Evolutionary conservation across 2,888 invertebrate genomes (phyloP).

Genomic region (Myathropa florea): DNA sequence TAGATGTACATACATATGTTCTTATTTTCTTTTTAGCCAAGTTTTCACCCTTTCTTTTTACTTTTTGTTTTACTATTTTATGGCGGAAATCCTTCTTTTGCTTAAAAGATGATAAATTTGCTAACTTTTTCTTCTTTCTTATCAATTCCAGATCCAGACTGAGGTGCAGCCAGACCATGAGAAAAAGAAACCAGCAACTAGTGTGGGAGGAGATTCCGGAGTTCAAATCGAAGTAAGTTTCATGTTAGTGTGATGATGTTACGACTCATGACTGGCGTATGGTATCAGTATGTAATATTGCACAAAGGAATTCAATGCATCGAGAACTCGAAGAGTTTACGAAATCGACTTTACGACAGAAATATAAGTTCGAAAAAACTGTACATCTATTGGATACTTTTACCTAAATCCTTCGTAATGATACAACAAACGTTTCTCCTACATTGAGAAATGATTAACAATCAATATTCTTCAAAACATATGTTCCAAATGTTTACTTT

Average conservation of each 20-base stretch:
- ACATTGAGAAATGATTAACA: too few species aligned
- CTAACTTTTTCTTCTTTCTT: constrained; percentile 44
- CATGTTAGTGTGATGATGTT: not conserved
- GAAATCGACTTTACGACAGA: too few species aligned
- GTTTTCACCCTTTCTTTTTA: not conserved
- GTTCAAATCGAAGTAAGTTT: constrained; percentile 71
- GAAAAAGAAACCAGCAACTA: constrained; percentile 39
- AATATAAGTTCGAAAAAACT: too few species aligned
- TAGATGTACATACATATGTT: not conserved
- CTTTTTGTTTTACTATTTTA: constrained; percentile 9
- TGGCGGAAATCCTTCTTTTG: constrained; percentile 13
- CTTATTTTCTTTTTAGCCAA: not conserved
- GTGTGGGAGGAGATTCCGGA: constrained; percentile 66
- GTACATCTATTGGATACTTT: too few species aligned
- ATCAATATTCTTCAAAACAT: too few species aligned
- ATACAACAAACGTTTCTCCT: too few species aligned
- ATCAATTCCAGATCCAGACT: constrained; percentile 41
- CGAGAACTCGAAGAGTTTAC: too few species aligned
- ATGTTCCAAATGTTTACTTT: too few species aligned
- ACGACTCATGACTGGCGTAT: not conserved
- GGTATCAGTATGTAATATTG: too few species aligned
- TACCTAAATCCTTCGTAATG: too few species aligned
- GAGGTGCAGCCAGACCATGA: constrained; percentile 13
- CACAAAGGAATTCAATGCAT: too few species aligned
- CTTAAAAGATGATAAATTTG: constrained; percentile 27